Conservation (phyloP, 2,888 invertebrate genomes). For the Campoplex nolae region DNA sequence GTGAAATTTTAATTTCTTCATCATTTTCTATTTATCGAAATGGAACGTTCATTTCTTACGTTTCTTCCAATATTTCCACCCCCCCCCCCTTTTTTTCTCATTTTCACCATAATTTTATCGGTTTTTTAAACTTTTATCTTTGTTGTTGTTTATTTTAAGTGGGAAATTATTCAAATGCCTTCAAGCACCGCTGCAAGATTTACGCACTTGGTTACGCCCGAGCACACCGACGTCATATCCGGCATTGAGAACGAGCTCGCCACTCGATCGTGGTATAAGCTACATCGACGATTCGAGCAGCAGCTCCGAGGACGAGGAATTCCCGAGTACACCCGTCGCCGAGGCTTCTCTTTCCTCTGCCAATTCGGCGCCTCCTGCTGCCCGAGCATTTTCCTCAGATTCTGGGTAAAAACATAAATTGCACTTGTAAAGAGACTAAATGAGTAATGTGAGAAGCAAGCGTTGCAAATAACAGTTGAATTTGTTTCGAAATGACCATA, state of each 20-base stretch:
- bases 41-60: no score
- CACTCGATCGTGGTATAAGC: constrained; percentile 80
- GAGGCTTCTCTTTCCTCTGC: constrained; percentile 83
- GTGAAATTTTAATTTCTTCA: background rate
- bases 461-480: no score
- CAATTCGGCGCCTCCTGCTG: constrained; percentile 78
- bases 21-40: no score
- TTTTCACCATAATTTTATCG: background rate
- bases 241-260: constrained; percentile 80
- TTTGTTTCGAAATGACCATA: no score
- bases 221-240: constrained; percentile 72
- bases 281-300: constrained; percentile 82
- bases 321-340: constrained; percentile 85
- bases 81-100: background rate
- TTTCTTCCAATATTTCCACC: background rate
- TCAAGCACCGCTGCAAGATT: constrained; percentile 86
- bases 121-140: background rate
- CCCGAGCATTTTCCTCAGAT: constrained; percentile 83
- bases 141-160: constrained; percentile 78
- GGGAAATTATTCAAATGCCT: constrained; percentile 87
- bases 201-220: constrained; percentile 87
- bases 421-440: background rate
- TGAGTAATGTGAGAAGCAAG: background rate
- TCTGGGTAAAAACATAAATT: constrained; percentile 77
- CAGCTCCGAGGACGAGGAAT: constrained; percentile 82